Evolutionary conservation across 37 sponge, comb jelly and placozoan genomes (phyloP), one percentile per base, ranked within the genome.

Genomic region (Agelas oroides): DNA sequence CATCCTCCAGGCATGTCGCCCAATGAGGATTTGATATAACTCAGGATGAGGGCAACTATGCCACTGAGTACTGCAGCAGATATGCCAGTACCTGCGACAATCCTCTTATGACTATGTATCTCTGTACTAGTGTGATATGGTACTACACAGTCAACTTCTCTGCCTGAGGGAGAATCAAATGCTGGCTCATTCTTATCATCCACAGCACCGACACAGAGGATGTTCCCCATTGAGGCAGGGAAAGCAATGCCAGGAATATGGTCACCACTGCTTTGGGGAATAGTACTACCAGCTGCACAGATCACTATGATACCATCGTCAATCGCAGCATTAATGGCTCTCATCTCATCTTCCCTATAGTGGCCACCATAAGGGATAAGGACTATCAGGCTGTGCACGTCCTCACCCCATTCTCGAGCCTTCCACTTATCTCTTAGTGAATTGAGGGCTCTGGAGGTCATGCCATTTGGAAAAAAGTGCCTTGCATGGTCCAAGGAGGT

Each of bases 271-370:
- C 3, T 3, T 46, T 46, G 46, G 46, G 46, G 8, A 46, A 8
- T 46, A 8, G 46, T 66, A 33, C 67, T 34, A 2, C 67, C 67
- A 66, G 67, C 67, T 66, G 67, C 67, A 66, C 67, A 66, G 17
- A 66, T 27, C 2, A 66, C 17, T 17, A 25, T 30, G 27, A 66
- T 66, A 17, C 67, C 67, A 17, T 19, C 18, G 28, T 30, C 67
- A 24, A 24, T 17, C 1, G 67, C 67, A 2, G 19, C 67, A 66
- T 66, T 66, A 2, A 66, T 33, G 33, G 33, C 67, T 33, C 33
- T 66, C 0, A 34, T 27, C 28, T n/a, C 67, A 66, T 33, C 30
- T 2, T 30, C 67, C 30, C 33, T 66, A 27, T 66, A 66, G 23
- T 24, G 17, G 28, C 67, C 67, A 66, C 67, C 67, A 66, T 66